Percentiles rank a stretch among this genome's conserved stretches.
Conservation (phyloP, 2,113 vertebrate genomes). For the Callopanchax toddi region DNA sequence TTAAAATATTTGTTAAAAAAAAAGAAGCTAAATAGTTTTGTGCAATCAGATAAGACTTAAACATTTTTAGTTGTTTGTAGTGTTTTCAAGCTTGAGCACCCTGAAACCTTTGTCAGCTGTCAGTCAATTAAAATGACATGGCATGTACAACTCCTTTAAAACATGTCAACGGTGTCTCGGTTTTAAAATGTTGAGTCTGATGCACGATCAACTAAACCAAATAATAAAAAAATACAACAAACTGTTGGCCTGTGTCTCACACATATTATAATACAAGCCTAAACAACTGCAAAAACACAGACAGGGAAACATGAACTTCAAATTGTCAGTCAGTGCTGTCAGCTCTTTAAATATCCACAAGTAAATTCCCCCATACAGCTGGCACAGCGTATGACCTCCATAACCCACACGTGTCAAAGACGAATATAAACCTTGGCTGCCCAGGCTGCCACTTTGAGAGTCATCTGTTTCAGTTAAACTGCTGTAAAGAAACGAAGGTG, state of each 20-base stretch:
- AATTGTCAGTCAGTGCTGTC: slow-evolving; percentile 49
- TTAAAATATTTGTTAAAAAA: no score
- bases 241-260: not conserved
- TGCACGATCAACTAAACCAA: no score
- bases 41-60: no score
- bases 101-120: no score
- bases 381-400: slow-evolving; percentile 43
- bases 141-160: no score
- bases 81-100: no score
- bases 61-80: no score
- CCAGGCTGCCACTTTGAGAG: slow-evolving; percentile 45
- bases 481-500: slow-evolving; percentile 52
- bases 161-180: no score
- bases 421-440: slow-evolving; percentile 70
- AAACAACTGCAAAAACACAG: slow-evolving; percentile 13
- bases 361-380: slow-evolving; percentile 35
- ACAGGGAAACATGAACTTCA: slow-evolving; percentile 46
- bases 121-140: no score
- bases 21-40: no score
- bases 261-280: not conserved
- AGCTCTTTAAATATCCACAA: slow-evolving; percentile 62
- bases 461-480: slow-evolving; percentile 40
- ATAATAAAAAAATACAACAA: no score
- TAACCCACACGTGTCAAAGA: slow-evolving; percentile 66
- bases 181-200: no score